Conservation (phyloP, 2,113 vertebrate genomes). For the Rana temporaria region DNA sequence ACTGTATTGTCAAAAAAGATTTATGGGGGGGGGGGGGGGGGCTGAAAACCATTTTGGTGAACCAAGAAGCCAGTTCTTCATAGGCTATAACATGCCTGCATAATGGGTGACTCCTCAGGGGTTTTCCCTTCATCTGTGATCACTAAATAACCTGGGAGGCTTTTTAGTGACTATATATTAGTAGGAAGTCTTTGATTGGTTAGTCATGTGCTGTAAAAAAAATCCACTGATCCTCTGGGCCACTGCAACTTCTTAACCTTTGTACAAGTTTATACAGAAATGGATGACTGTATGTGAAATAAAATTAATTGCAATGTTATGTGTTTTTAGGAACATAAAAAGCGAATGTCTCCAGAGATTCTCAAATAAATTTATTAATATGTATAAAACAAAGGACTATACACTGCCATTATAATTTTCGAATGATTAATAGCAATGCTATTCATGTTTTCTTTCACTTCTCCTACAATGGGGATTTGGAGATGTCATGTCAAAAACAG, state of each 20-base stretch:
- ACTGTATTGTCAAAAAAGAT: conserved; percentile 37
- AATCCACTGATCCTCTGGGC: conserved; percentile 15
- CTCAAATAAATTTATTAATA: conserved; percentile 30
- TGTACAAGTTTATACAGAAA: conserved; percentile 17
- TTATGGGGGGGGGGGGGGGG: too few relatives aligned
- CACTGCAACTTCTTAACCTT: conserved; percentile 20
- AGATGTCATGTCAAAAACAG: conserved; percentile 52
- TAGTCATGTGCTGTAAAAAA: background rate
- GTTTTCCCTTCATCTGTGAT: conserved; percentile 21
- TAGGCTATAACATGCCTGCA: conserved; percentile 16
- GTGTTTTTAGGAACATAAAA: conserved; percentile 14
- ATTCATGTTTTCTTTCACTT: conserved; percentile 41
- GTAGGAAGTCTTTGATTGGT: conserved; percentile 22
- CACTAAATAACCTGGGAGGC: background rate
- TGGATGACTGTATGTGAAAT: conserved; percentile 28
- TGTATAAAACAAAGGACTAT: conserved; percentile 36
- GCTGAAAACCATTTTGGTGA: conserved; percentile 33
- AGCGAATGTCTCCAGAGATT: conserved; percentile 14
- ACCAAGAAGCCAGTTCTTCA: conserved; percentile 32
- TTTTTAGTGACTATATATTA: conserved; percentile 1
- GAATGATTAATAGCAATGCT: conserved; percentile 52
- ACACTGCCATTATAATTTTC: conserved; percentile 34
- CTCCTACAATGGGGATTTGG: conserved; percentile 50
- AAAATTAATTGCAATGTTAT: conserved; percentile 27
- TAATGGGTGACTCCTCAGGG: conserved; percentile 11